Base-by-base conservation (phyloP, 2,888 invertebrate genomes). In the Pammene fasciana region DNA sequence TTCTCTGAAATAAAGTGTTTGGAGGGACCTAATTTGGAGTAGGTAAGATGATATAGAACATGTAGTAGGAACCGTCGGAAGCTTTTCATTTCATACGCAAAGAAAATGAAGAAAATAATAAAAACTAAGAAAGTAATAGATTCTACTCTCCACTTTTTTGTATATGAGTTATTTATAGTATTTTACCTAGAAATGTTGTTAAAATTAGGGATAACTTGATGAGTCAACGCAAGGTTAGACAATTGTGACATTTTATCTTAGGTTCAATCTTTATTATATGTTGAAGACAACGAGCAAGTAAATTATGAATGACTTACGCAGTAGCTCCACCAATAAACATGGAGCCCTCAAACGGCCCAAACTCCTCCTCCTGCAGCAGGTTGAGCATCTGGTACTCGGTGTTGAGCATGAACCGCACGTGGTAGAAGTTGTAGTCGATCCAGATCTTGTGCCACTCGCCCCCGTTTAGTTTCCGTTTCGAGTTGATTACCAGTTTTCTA, bases 371-470 rank as follows among this genome's bases (percentile, higher is more conserved):
- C 11, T 96, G 94, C 75, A 96, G 89, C 68, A 98, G 89, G 87
- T 97, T 96, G 26, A 97, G 95, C 97, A 97, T 97, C 90, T 96
- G 95, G 80, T 95, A 96, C 82, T 97, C 97, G 45, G 97, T 96
- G 82, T 98, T 98, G 75, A 98, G 95, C 96, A 97, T 97, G 82
- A 98, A 97, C 73, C 98, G 93, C 45, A 98, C 97, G 85, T 98
- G 98, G 86, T 98, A 97, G 83, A 97, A 96, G 88, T 98, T 98
- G 84, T 98, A 97, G 90, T 98, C 98, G 72, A 99, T 97, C 97
- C 97, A 97, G 74, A 98, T 96, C 89, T 98, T 97, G 86, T 99
- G 98, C 99, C 98, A 99, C 84, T 98, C 97, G 0, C 98, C 98
- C 62, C 97, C 96, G 83, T 98, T 98, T 59, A 99, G 93, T 82